Evolutionary conservation across 1,140 invertebrate species (phyloP).

Genomic region (Harlomillsia oculata): DNA sequence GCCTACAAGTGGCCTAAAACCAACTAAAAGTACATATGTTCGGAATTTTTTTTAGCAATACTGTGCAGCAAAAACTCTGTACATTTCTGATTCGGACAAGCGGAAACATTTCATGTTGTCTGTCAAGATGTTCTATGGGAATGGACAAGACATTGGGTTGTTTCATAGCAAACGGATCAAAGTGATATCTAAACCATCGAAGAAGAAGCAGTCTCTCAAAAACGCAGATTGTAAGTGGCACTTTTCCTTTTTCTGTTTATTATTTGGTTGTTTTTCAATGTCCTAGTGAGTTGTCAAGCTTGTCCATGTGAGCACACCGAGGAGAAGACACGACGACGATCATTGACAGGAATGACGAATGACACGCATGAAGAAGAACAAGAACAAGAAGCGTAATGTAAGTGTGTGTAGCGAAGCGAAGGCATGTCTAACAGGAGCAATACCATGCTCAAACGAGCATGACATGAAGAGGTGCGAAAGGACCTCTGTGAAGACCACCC

Average conservation of each 20-base stretch:
- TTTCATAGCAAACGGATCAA: conserved; percentile 99
- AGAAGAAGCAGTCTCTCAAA: conserved; percentile 99
- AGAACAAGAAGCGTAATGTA: neutral
- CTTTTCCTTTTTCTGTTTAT: neutral
- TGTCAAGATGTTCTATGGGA: conserved; percentile 98
- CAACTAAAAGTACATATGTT: too few species aligned
- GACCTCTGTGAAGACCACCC: too few species aligned
- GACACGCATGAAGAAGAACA: neutral
- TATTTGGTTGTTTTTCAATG: too few species aligned
- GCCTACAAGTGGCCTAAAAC: too few species aligned
- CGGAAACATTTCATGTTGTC: conserved; percentile 98
- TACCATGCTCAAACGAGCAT: conserved; percentile 9
- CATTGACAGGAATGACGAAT: too few species aligned
- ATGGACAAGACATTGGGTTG: conserved; percentile 94
- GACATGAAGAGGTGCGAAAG: conserved; percentile 3
- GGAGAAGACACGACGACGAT: too few species aligned
- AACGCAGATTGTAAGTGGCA: conserved; percentile 77
- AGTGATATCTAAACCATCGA: conserved; percentile 99
- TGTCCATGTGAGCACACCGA: too few species aligned
- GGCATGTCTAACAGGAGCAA: neutral
- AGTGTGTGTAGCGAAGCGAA: too few species aligned
- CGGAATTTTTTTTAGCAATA: conserved; percentile 68
- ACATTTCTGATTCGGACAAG: conserved; percentile 98
- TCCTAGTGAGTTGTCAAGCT: too few species aligned
- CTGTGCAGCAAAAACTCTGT: conserved; percentile 97